These are phyloP conservation scores for Lottia scabra DNA, from an alignment of 2,888 invertebrate species.

Conservation along the genomic window DNA sequence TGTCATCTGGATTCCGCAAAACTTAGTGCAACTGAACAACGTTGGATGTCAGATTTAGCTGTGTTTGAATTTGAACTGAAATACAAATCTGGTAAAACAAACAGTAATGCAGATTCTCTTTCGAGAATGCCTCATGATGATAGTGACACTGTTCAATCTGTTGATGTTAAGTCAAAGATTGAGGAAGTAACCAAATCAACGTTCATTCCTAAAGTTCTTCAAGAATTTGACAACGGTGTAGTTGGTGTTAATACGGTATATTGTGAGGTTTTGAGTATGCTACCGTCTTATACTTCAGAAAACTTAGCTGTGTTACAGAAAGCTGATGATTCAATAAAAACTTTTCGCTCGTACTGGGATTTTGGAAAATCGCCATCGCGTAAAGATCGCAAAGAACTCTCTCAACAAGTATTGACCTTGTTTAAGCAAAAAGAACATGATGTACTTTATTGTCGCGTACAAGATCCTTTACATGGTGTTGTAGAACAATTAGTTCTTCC, in stretches of 20 bases:
- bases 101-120: slow-evolving; percentile 18
- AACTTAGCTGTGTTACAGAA: slow-evolving; percentile 4
- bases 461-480: slow-evolving; percentile 11
- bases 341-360: background rate
- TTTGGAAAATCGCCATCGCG: background rate
- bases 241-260: background rate
- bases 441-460: slow-evolving; percentile 18
- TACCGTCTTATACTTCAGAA: slow-evolving; percentile 9
- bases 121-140: background rate
- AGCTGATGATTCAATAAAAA: background rate
- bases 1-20: slow-evolving; percentile 13
- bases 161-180: background rate
- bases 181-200: background rate
- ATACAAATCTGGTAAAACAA: slow-evolving; percentile 16
- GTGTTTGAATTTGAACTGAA: slow-evolving; percentile 14
- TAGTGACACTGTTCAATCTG: background rate
- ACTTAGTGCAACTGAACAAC: slow-evolving; percentile 21
- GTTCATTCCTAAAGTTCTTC: background rate
- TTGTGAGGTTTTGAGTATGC: background rate
- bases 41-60: slow-evolving; percentile 22
- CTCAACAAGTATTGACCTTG: background rate
- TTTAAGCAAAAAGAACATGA: slow-evolving; percentile 13
- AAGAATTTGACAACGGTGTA: background rate
- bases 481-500: slow-evolving; percentile 17
- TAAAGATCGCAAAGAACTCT: background rate